Conservation (phyloP, 1,140 invertebrate species). For the Acromyrmex charruanus region DNA sequence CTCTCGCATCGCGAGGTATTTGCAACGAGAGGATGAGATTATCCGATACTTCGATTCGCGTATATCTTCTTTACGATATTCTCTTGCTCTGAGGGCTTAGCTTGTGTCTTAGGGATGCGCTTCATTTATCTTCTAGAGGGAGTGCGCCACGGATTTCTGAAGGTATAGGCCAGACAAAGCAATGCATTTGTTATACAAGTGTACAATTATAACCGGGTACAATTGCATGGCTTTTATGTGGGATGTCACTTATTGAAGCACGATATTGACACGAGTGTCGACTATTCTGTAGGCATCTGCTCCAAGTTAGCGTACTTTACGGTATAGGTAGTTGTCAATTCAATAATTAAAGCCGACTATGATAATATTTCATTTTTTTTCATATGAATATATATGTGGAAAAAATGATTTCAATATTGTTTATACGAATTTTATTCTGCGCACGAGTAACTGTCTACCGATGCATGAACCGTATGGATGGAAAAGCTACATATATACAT, state of each 20-base stretch:
- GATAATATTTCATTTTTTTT: neutral
- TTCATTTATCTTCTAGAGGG: neutral
- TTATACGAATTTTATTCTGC: neutral
- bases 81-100: neutral
- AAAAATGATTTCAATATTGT: constrained; percentile 25
- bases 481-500: neutral
- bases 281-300: neutral
- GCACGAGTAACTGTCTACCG: neutral
- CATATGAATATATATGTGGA: neutral
- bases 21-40: constrained; percentile 8
- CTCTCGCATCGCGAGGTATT: neutral
- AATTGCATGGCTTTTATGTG: constrained; percentile 19
- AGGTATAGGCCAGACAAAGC: constrained; percentile 6
- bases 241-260: neutral
- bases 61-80: constrained; percentile 12
- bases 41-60: constrained; percentile 15
- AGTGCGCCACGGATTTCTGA: neutral
- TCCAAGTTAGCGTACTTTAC: constrained; percentile 11
- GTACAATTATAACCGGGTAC: constrained; percentile 10
- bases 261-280: neutral
- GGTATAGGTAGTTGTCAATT: neutral
- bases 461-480: constrained; percentile 6
- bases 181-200: constrained; percentile 12
- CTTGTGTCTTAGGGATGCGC: neutral
- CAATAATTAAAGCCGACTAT: neutral